Conservation (phyloP, 2,888 invertebrate species). For the Drosophila cognata region DNA sequence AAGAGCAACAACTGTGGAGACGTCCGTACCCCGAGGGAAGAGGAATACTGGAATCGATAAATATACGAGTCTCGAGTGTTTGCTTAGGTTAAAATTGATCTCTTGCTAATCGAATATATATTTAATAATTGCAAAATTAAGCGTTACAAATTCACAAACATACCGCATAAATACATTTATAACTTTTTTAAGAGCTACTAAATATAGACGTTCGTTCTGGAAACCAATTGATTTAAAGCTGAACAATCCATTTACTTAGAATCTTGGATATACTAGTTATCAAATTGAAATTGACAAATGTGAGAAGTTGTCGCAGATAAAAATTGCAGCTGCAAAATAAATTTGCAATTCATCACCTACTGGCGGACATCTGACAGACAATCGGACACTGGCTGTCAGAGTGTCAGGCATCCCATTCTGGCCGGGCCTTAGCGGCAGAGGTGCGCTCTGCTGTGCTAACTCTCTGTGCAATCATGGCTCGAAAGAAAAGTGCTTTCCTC, state of each 20-base stretch:
- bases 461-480: constrained; percentile 39
- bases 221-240: constrained; percentile 5
- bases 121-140: background rate
- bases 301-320: constrained; percentile 18
- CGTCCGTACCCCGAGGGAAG: background rate
- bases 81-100: background rate
- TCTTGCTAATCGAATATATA: background rate
- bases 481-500: constrained; percentile 47
- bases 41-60: background rate
- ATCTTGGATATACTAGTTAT: constrained; percentile 7
- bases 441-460: background rate
- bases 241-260: background rate
- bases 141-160: background rate
- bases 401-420: constrained; percentile 51
- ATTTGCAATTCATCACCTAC: constrained; percentile 36
- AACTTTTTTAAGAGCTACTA: background rate
- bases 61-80: too few relatives aligned
- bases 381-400: constrained; percentile 28
- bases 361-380: background rate
- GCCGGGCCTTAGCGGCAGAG: constrained; percentile 33
- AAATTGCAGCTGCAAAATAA: constrained; percentile 26
- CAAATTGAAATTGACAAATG: constrained; percentile 31
- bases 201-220: background rate
- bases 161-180: background rate
- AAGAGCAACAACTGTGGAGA: background rate